phyloP scores from a whole-genome alignment of 2,888 invertebrate species.

The Cantharis nigra region DNA sequence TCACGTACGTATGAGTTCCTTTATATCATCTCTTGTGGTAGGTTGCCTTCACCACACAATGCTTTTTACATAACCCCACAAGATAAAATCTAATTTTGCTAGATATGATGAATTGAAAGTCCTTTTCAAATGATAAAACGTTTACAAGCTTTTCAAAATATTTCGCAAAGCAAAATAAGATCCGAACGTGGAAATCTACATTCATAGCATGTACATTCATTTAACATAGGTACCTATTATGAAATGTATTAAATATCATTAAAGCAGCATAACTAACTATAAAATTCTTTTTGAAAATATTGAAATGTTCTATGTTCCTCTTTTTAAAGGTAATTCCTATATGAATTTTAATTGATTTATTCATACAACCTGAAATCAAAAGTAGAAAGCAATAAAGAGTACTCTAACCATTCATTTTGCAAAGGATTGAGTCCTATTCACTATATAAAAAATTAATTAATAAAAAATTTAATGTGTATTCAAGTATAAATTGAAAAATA shows the following conservation, averaged over 20 bases:
- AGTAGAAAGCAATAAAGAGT: neutral
- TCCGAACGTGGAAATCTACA: too few relatives aligned
- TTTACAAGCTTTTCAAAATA: neutral
- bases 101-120: neutral
- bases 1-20: neutral
- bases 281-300: too few relatives aligned
- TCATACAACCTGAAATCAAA: too few relatives aligned
- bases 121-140: neutral
- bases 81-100: neutral
- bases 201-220: too few relatives aligned
- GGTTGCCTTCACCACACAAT: neutral
- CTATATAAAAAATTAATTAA: neutral
- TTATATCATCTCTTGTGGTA: neutral
- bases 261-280: too few relatives aligned
- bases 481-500: neutral
- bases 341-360: too few relatives aligned
- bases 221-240: too few relatives aligned
- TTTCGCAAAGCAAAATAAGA: too few relatives aligned
- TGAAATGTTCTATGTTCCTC: too few relatives aligned
- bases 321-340: too few relatives aligned
- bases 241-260: too few relatives aligned
- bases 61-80: neutral
- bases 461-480: neutral
- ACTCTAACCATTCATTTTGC: neutral
- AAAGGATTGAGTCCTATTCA: neutral